Percentiles rank a stretch among this genome's conserved stretches.
These are phyloP conservation scores for Dusona sp. DNA, from an alignment of 2,888 invertebrate species.

Conservation along the genomic window DNA sequence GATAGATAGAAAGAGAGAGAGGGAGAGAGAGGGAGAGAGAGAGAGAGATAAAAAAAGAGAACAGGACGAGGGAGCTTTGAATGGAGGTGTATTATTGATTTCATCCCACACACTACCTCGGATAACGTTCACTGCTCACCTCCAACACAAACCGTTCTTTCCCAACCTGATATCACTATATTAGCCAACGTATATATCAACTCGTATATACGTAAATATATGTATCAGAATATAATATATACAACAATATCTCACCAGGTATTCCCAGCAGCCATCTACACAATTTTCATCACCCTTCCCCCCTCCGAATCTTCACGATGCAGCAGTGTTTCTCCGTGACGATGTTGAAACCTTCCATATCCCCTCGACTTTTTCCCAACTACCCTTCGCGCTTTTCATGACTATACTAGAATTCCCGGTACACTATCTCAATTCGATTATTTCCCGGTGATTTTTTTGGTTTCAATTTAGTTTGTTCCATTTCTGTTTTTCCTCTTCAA, in stretches of 20 bases:
- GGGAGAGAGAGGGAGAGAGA: constrained; percentile 40
- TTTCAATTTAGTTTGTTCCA: neutral
- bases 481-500: constrained; percentile 2
- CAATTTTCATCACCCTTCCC: constrained; percentile 44
- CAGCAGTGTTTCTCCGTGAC: constrained; percentile 55
- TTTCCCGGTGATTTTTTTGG: constrained; percentile 1
- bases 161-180: constrained; percentile 54
- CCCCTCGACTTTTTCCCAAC: constrained; percentile 25
- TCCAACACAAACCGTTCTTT: constrained; percentile 55
- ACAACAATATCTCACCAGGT: constrained; percentile 28
- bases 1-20: constrained; percentile 41
- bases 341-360: constrained; percentile 12
- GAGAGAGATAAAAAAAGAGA: constrained; percentile 47
- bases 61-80: constrained; percentile 73
- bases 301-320: constrained; percentile 33
- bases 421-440: constrained; percentile 16
- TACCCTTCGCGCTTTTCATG: constrained; percentile 33
- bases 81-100: constrained; percentile 82
- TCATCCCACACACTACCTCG: constrained; percentile 73
- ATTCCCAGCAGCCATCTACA: constrained; percentile 54
- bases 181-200: constrained; percentile 4
- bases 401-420: constrained; percentile 2
- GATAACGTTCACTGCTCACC: constrained; percentile 61
- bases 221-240: constrained; percentile 21
- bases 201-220: constrained; percentile 34